Base-by-base conservation (phyloP, 2,797 vertebrate genomes). In the Aselliscus stoliczkanus region DNA sequence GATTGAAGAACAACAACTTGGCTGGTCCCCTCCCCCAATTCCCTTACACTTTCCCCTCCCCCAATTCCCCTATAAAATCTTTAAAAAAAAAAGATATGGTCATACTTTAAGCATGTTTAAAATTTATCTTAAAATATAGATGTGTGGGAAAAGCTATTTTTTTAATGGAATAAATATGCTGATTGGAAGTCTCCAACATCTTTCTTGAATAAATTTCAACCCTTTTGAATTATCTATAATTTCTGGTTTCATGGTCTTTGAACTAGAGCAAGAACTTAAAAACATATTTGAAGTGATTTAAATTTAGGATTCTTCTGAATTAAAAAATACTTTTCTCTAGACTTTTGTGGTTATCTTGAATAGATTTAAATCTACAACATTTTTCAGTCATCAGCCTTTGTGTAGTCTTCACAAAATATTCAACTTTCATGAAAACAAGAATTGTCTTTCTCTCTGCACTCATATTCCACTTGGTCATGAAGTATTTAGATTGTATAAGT, bases 191-290 rank as follows among this genome's bases (percentile, higher is more conserved):
- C 17, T 3, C 50, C 21, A 77, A 39, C 2, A 54, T 54, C 18
- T 80, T 80, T 73, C 76, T 90, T 70, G 11, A 91, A 88, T 80
- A 88, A 75, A 44, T 81, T 54, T 60, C 20, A 87, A 44, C 8
- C 14, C 21, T 47, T 44, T 65, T 82, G n/a, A 82, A 88, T 89
- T 72, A 56, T 25, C 14, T 81, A 29, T 72, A 89, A 47, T 77
- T 93, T 89, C 34, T 72, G 17, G 21, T 65, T 93, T 94, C 65
- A 67, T 15, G 81, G 77, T 92, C 50, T 81, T 81, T 91, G 34
- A 92, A 89, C 18, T 85, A 67, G 77, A 77, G 37, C 21, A 89
- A 77, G 17, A 81, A 52, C 12, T 91, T 39, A 21, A 90, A 89
- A 86, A 65, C 27, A 70, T 5, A 73, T 70, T 95, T 89, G 56